A percentile compares a stretch with the other conserved stretches of the same genome.
phyloP scores from a whole-genome alignment of 1,140 invertebrate species.

The Nomia melanderi region DNA sequence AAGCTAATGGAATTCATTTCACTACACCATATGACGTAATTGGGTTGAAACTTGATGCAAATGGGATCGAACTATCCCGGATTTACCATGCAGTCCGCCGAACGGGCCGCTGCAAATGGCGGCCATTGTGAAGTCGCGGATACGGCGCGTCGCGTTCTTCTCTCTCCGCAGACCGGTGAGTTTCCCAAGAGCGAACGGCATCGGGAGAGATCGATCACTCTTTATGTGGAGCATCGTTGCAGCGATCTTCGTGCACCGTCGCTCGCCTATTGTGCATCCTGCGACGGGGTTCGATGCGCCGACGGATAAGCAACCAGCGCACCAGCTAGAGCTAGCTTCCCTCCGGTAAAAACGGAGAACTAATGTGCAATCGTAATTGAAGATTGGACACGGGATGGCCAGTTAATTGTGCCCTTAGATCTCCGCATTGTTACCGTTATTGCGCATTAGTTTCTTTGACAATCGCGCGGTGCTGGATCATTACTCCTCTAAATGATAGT shows the following conservation, averaged over 20 bases:
- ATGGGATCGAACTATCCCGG: no score
- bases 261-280: constrained; percentile 37
- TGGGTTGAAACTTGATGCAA: no score
- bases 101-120: constrained; percentile 7
- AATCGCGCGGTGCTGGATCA: not conserved
- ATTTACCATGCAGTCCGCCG: not conserved
- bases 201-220: constrained; percentile 34
- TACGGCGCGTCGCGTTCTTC: not conserved
- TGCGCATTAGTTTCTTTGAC: constrained; percentile 46
- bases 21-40: no score
- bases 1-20: no score
- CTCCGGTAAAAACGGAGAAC: not conserved
- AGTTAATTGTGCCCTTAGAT: constrained; percentile 34
- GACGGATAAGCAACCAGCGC: constrained; percentile 13
- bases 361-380: constrained; percentile 34
- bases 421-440: constrained; percentile 26
- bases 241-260: constrained; percentile 30
- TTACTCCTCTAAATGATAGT: not conserved
- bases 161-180: no score
- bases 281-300: constrained; percentile 17
- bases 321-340: not conserved
- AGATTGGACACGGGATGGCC: constrained; percentile 25
- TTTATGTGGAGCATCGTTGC: constrained; percentile 44
- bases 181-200: constrained; percentile 15
- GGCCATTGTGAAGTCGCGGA: not conserved